These are phyloP conservation scores for Rhabditoides inermis DNA, from an alignment of 2,888 invertebrate genomes.

Conservation along the genomic window DNA sequence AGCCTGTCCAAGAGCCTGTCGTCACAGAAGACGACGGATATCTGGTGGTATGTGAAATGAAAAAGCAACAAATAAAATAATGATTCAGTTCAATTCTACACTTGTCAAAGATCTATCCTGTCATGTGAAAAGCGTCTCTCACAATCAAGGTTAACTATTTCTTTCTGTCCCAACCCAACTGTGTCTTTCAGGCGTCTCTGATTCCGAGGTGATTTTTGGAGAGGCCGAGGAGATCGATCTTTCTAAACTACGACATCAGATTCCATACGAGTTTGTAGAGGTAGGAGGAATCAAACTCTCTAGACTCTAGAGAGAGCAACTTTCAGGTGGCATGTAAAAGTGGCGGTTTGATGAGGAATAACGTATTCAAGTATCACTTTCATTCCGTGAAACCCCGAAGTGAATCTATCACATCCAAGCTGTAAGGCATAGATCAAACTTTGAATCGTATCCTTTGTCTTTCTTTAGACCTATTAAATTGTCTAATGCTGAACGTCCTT, in stretches of 20 bases:
- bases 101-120: constrained; percentile 12
- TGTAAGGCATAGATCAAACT: background rate
- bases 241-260: constrained; percentile 2
- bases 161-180: too few relatives aligned
- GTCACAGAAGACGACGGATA: constrained; percentile 16
- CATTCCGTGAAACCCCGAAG: constrained; percentile 15
- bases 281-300: constrained; percentile 7
- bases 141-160: too few relatives aligned
- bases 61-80: background rate
- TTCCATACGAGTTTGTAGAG: constrained; percentile 23
- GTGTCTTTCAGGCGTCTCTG: too few relatives aligned
- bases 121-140: constrained; percentile 13
- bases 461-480: constrained; percentile 9
- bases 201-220: constrained; percentile 20
- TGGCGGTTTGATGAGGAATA: constrained; percentile 2
- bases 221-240: constrained; percentile 9
- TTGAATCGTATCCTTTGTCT: too few relatives aligned
- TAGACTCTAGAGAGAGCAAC: background rate
- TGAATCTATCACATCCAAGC: background rate
- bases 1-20: constrained; percentile 12
- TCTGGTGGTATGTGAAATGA: constrained; percentile 7
- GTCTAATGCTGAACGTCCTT: constrained; percentile 18
- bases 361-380: constrained; percentile 15
- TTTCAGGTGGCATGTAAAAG: constrained; percentile 9
- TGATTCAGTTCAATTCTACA: constrained; percentile 15